Evolutionary conservation across 2,888 invertebrate species (phyloP).

Genomic region (Leucophenga maculata): DNA sequence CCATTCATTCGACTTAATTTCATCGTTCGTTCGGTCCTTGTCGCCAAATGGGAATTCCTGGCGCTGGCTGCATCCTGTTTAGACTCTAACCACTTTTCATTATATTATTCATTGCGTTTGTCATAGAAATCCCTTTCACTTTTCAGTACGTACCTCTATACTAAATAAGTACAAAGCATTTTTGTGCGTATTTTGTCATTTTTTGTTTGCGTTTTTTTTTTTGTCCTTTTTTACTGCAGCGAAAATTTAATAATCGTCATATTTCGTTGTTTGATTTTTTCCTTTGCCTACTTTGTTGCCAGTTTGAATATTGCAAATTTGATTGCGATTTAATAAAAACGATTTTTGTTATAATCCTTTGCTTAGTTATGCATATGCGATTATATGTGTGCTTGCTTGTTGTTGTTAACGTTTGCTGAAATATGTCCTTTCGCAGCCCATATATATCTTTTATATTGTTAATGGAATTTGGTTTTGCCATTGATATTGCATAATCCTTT

Average conservation of each 20-base stretch:
- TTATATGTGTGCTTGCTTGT: too few relatives aligned
- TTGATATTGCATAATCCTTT: too few relatives aligned
- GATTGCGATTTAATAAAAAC: too few relatives aligned
- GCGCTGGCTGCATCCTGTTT: neutral
- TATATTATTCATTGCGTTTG: slow-evolving; percentile 8
- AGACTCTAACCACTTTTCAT: neutral
- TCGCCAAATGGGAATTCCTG: slow-evolving; percentile 3
- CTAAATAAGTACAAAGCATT: neutral
- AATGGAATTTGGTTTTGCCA: too few relatives aligned
- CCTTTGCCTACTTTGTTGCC: neutral
- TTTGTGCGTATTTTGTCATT: neutral
- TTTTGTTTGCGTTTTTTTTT: neutral
- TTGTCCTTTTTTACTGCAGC: neutral
- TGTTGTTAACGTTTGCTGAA: too few relatives aligned
- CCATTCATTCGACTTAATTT: slow-evolving; percentile 1
- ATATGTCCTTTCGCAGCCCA: too few relatives aligned
- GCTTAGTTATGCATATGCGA: too few relatives aligned
- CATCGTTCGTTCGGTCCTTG: neutral
- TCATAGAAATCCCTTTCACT: neutral
- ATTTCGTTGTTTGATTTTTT: neutral
- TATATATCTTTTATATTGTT: too few relatives aligned
- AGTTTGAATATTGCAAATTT: too few relatives aligned
- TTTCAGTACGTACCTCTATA: neutral
- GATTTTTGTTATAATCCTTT: too few relatives aligned
- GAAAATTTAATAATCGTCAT: slow-evolving; percentile 1